Evolutionary conservation across 2,113 vertebrate genomes (phyloP).

Genomic region (Sinocyclocheilus anshuiensis): DNA sequence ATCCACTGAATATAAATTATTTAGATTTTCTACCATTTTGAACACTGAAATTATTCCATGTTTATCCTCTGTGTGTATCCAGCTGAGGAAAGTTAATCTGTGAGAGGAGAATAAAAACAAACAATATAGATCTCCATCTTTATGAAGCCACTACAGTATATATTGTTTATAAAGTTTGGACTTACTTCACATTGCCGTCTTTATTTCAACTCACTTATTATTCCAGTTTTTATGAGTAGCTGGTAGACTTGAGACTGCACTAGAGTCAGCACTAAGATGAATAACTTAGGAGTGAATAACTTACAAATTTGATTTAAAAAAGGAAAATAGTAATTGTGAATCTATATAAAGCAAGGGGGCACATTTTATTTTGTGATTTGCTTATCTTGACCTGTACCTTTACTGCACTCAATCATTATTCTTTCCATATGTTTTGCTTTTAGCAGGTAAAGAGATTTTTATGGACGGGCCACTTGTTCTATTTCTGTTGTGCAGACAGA

Average conservation of each 20-base stretch:
- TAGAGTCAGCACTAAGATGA: background rate
- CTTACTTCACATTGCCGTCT: background rate
- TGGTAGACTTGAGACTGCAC: background rate
- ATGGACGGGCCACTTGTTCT: background rate
- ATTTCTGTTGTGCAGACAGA: slow-evolving; percentile 3
- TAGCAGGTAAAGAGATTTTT: background rate
- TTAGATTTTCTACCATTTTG: background rate
- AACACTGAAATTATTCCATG: background rate
- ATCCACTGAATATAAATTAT: background rate
- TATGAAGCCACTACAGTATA: background rate
- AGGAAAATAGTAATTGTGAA: background rate
- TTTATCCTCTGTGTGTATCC: background rate
- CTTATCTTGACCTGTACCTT: background rate
- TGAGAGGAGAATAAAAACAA: slow-evolving; percentile 8
- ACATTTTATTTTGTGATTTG: slow-evolving; percentile 1
- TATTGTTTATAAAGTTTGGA: background rate
- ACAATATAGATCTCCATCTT: background rate
- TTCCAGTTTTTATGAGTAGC: background rate
- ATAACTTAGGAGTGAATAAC: background rate
- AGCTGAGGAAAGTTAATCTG: background rate
- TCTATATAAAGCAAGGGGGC: background rate
- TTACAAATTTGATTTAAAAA: background rate
- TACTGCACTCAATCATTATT: background rate
- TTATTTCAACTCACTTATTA: background rate
- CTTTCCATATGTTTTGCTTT: background rate